These are phyloP conservation scores for Eciton burchellii DNA, from an alignment of 1,140 invertebrate genomes.

Conservation along the genomic window DNA sequence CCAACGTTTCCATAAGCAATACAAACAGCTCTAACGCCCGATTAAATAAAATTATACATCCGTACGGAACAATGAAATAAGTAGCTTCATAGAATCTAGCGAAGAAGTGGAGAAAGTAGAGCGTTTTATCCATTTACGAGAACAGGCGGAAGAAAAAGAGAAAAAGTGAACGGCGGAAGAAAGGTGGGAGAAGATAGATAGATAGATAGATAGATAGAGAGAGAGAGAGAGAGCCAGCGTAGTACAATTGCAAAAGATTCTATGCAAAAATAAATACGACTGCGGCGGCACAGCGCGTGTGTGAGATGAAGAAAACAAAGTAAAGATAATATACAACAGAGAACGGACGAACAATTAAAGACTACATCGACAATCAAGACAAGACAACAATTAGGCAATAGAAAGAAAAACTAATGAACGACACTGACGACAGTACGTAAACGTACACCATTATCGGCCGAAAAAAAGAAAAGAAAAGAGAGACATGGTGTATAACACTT, in stretches of 20 bases:
- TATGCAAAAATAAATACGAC: constrained; percentile 38
- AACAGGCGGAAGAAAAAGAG: constrained; percentile 14
- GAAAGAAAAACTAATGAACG: constrained; percentile 40
- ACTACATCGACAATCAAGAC: constrained; percentile 62
- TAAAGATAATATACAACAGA: constrained; percentile 51
- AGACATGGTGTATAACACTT: constrained; percentile 47
- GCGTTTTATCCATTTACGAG: neutral
- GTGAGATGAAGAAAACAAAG: constrained; percentile 45
- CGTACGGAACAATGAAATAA: neutral
- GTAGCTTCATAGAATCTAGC: constrained; percentile 4
- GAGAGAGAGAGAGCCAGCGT: constrained; percentile 34
- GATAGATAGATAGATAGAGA: constrained; percentile 51
- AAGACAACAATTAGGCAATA: constrained; percentile 63
- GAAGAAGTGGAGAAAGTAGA: neutral
- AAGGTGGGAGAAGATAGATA: constrained; percentile 40
- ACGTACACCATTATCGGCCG: constrained; percentile 37
- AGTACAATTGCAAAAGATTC: constrained; percentile 34
- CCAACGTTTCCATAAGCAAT: no score
- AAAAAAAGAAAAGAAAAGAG: constrained; percentile 46
- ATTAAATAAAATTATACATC: no score
- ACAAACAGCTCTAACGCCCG: no score
- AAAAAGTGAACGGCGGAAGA: constrained; percentile 24
- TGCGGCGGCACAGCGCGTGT: constrained; percentile 52
- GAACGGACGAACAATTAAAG: constrained; percentile 55
- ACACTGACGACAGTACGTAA: constrained; percentile 47